Conservation (phyloP, 2,888 invertebrate genomes). For the Tenthredo notha region DNA sequence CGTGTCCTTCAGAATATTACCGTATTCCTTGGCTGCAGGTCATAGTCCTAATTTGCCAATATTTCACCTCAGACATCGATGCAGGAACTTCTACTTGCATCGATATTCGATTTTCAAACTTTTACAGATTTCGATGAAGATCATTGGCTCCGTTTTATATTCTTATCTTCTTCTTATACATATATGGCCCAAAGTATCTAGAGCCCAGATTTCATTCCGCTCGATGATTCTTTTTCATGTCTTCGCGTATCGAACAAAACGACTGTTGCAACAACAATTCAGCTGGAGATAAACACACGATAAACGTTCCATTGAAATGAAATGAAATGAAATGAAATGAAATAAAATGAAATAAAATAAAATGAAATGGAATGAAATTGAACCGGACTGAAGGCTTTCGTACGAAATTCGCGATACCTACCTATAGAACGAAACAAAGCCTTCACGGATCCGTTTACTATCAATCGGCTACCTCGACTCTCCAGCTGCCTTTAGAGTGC, state of each 20-base stretch:
- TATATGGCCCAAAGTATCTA: neutral
- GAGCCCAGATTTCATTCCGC: neutral
- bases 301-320: constrained; percentile 49
- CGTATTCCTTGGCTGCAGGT: neutral
- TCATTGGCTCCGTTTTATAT: neutral
- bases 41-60: neutral
- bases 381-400: neutral
- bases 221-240: constrained; percentile 6
- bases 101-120: neutral
- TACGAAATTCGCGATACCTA: constrained; percentile 23
- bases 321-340: constrained; percentile 9
- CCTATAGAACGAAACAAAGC: constrained; percentile 44
- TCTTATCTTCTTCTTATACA: neutral
- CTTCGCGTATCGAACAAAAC: neutral
- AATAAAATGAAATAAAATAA: neutral
- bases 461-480: constrained; percentile 34
- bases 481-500: constrained; percentile 38
- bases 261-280: constrained; percentile 13
- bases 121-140: neutral
- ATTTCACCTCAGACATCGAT: neutral
- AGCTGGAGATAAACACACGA: constrained; percentile 42
- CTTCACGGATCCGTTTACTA: constrained; percentile 41
- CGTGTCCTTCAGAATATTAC: constrained; percentile 25
- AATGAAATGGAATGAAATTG: constrained; percentile 27
- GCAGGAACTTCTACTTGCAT: neutral